These are phyloP conservation scores for Lutraria rhynchaena DNA, from an alignment of 1,140 invertebrate species.

Conservation along the genomic window DNA sequence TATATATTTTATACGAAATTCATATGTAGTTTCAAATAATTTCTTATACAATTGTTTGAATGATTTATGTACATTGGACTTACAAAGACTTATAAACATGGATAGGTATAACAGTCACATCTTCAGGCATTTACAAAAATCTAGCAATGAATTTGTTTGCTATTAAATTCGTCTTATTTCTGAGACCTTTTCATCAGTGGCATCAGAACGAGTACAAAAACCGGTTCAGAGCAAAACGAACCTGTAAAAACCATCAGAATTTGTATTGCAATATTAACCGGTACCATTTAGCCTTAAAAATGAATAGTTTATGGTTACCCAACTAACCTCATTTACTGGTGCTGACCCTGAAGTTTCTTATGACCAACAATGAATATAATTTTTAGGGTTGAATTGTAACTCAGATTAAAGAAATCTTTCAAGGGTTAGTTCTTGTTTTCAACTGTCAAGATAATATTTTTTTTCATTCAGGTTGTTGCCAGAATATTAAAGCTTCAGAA, in stretches of 20 bases:
- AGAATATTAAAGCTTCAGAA: too few species aligned
- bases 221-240: background rate
- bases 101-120: too few species aligned
- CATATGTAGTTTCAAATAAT: too few species aligned
- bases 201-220: too few species aligned
- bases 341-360: background rate
- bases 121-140: too few species aligned
- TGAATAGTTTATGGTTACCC: background rate
- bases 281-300: background rate
- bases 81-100: too few species aligned
- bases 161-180: too few species aligned
- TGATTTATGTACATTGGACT: too few species aligned
- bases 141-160: too few species aligned
- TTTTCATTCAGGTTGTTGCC: background rate
- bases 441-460: background rate
- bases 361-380: background rate
- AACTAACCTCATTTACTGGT: background rate
- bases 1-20: too few species aligned
- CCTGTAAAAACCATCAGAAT: background rate
- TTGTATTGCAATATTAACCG: background rate
- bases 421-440: background rate
- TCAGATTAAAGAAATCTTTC: background rate
- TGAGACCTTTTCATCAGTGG: too few species aligned
- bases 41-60: too few species aligned
- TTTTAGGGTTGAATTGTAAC: background rate